These are phyloP conservation scores for Melitaea athalia DNA, from an alignment of 2,888 invertebrate species.

Conservation along the genomic window DNA sequence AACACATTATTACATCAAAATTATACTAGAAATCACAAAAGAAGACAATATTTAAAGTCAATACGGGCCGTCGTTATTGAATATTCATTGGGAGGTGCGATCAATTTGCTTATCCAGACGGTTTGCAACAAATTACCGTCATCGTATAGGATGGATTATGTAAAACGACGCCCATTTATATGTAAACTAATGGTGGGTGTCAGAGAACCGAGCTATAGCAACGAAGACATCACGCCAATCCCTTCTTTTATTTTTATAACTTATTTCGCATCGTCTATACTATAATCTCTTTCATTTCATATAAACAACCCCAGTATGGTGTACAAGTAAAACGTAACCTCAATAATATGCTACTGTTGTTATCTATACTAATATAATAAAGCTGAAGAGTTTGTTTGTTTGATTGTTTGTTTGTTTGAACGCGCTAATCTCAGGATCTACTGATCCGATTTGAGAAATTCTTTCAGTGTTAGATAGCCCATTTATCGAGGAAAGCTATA, in stretches of 20 bases:
- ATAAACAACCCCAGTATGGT: background rate
- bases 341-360: too few species aligned
- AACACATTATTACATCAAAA: background rate
- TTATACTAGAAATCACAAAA: background rate
- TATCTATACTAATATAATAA: too few species aligned
- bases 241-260: constrained; percentile 28
- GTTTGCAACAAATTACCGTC: constrained; percentile 78
- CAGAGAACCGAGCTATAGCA: constrained; percentile 57
- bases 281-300: background rate
- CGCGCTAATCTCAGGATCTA: too few species aligned
- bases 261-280: constrained; percentile 1
- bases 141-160: constrained; percentile 77
- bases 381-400: too few species aligned
- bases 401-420: too few species aligned
- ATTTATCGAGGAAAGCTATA: too few species aligned
- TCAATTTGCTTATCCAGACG: constrained; percentile 78
- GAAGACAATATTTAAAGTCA: constrained; percentile 23
- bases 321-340: background rate
- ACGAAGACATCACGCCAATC: constrained; percentile 48
- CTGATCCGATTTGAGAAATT: too few species aligned
- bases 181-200: constrained; percentile 78
- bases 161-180: constrained; percentile 80
- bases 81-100: constrained; percentile 68
- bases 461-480: too few species aligned
- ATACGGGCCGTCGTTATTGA: constrained; percentile 50